phyloP scores from a whole-genome alignment of 2,888 invertebrate species.

The Drosophila paramelanica region DNA sequence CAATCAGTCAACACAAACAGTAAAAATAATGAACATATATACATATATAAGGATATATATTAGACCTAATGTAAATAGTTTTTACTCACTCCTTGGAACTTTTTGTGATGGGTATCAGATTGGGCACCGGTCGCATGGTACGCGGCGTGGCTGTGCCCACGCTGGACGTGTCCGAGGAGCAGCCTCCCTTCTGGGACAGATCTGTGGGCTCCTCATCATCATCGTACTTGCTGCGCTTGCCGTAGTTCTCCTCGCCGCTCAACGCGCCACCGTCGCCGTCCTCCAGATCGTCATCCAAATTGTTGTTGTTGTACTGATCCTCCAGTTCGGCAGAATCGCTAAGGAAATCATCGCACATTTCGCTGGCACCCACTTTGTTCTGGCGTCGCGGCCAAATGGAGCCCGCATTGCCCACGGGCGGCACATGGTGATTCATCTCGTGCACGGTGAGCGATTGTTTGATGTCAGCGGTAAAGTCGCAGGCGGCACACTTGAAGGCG shows the following conservation, averaged over 20 bases:
- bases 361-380: conserved; percentile 90
- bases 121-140: conserved; percentile 89
- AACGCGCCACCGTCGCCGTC: conserved; percentile 57
- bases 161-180: conserved; percentile 83
- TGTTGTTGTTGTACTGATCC: conserved; percentile 84
- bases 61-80: background rate
- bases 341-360: conserved; percentile 84
- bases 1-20: too few species aligned
- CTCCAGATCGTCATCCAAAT: conserved; percentile 83
- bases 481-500: conserved; percentile 93
- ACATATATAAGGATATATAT: background rate
- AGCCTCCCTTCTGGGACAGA: conserved; percentile 84
- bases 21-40: too few species aligned
- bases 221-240: conserved; percentile 81
- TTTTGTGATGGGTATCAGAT: conserved; percentile 89
- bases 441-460: conserved; percentile 96
- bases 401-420: conserved; percentile 89
- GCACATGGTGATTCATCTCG: conserved; percentile 95
- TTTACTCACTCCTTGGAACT: conserved; percentile 71
- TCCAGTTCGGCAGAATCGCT: conserved; percentile 83
- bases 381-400: conserved; percentile 87
- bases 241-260: conserved; percentile 71
- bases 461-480: conserved; percentile 96
- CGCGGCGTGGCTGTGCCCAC: conserved; percentile 81
- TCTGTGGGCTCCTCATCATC: conserved; percentile 84